A percentile compares a stretch with the other conserved stretches of the same genome.
Evolutionary conservation across 2,888 invertebrate genomes (phyloP).

Genomic region (Coronaproctus castanopsis): DNA sequence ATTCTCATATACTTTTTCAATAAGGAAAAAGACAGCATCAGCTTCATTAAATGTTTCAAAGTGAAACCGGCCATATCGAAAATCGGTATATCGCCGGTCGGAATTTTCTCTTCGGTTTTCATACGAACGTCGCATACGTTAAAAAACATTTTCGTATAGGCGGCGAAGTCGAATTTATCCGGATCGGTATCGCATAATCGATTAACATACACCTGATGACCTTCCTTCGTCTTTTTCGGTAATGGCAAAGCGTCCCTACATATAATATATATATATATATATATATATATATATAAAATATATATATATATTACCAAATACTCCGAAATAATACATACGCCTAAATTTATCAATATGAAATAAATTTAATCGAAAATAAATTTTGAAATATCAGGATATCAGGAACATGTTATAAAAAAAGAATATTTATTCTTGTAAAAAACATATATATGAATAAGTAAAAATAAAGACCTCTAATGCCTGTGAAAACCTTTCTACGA

Average conservation of each 20-base stretch:
- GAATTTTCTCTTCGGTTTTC: conserved; percentile 33
- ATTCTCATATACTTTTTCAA: conserved; percentile 49
- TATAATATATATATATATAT: conserved; percentile 23
- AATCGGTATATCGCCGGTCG: conserved; percentile 47
- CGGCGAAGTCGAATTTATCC: conserved; percentile 42
- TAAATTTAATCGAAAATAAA: no score
- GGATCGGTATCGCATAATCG: conserved; percentile 39
- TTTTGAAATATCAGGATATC: no score
- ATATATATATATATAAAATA: no score
- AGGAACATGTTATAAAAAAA: no score
- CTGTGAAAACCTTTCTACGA: no score
- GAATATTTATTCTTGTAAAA: no score
- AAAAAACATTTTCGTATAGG: conserved; percentile 46
- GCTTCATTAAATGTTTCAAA: conserved; percentile 40
- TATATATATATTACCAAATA: no score
- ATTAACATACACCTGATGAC: conserved; percentile 44
- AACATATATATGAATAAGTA: no score
- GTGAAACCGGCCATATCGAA: conserved; percentile 46
- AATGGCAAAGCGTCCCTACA: conserved; percentile 46
- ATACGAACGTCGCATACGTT: conserved; percentile 49
- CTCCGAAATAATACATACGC: no score
- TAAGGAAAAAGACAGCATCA: conserved; percentile 34
- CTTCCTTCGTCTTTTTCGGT: conserved; percentile 42
- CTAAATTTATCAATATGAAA: no score
- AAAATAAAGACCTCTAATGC: no score